These are phyloP conservation scores for Oreochromis aureus DNA, from an alignment of 2,113 vertebrate genomes.

Conservation along the genomic window DNA sequence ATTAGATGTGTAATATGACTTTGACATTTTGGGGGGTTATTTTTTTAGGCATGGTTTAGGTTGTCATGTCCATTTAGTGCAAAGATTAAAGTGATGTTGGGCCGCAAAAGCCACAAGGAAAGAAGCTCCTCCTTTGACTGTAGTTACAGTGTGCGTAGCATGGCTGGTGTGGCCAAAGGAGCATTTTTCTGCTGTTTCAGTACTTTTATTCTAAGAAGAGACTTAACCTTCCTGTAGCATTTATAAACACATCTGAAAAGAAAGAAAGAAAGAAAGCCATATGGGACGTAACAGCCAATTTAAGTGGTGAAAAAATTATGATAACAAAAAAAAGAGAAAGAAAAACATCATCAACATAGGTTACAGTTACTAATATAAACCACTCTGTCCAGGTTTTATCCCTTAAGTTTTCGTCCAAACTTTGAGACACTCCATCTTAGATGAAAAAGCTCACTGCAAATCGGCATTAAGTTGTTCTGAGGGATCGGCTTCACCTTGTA, in stretches of 20 bases:
- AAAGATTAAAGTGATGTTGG: not conserved
- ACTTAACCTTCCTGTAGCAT: not conserved
- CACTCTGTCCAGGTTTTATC: not conserved
- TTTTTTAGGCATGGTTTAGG: not conserved
- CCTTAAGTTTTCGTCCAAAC: fast-evolving
- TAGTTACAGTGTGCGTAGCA: not conserved
- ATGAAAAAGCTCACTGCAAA: not conserved
- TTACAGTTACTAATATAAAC: not conserved
- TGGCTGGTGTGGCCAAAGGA: not conserved
- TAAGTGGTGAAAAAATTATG: not conserved
- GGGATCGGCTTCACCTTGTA: not conserved
- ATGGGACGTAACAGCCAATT: not conserved
- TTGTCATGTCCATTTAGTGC: fast-evolving
- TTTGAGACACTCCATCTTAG: fast-evolving
- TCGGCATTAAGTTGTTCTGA: not conserved
- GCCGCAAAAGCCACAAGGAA: fast-evolving
- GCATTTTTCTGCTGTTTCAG: not conserved
- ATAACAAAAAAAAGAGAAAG: not conserved
- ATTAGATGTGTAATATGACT: not conserved
- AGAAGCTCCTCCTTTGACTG: not conserved
- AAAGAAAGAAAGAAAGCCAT: not conserved
- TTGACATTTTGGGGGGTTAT: not conserved
- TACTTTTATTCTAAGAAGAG: not conserved
- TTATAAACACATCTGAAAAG: not conserved
- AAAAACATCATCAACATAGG: not conserved